Base-by-base conservation (phyloP, 1,140 invertebrate genomes). In the Zaprionus ornatus region DNA sequence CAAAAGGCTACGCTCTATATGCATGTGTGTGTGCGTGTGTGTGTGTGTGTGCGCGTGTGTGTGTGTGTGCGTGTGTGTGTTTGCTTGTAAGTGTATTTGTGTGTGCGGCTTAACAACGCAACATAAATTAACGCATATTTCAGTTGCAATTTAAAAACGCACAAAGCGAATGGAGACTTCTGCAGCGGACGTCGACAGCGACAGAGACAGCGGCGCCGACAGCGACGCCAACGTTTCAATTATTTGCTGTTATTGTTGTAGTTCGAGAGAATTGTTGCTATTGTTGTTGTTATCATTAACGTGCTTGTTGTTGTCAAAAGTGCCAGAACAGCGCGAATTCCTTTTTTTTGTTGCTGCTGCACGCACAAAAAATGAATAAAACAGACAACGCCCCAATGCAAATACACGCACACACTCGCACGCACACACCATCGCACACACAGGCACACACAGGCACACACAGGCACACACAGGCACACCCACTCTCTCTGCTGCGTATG, bases 51-150 rank as follows among this genome's bases (percentile, higher is more conserved):
- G 19, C n/a, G 12, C 37, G 29, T 21, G 13, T 35, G 37, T 12
- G 29, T 73, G 42, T 32, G 40, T 72, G 54, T 29, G 25, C 17
- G 50, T 12, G 21, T 19, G 37, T 15, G 48, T 37, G 50, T 37
- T 27, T 21, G 63, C 42, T 29, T 70, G 61, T 37, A 48, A 35
- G 48, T 54, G 48, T 87, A 88, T 87, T 84, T 87, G 84, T 90
- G 84, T 77, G 85, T 88, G 71, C 73, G 68, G 23, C 66, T 90
- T 90, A 90, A 90, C 85, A 90, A 82, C 85, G 82, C 72, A 90
- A 86, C 86, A 90, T 90, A 90, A 86, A 90, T 90, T 87, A 87
- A 87, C 83, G 86, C 82, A 91, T 87, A 90, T 87, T 87, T 90
- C 83, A 80, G 87, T 70, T 86, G 82, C 79, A 85, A 87, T 88